Percentiles rank a stretch among this genome's conserved stretches.
These are phyloP conservation scores for Geopemphigus sp. DNA, from an alignment of 1,140 invertebrate species.

Conservation along the genomic window DNA sequence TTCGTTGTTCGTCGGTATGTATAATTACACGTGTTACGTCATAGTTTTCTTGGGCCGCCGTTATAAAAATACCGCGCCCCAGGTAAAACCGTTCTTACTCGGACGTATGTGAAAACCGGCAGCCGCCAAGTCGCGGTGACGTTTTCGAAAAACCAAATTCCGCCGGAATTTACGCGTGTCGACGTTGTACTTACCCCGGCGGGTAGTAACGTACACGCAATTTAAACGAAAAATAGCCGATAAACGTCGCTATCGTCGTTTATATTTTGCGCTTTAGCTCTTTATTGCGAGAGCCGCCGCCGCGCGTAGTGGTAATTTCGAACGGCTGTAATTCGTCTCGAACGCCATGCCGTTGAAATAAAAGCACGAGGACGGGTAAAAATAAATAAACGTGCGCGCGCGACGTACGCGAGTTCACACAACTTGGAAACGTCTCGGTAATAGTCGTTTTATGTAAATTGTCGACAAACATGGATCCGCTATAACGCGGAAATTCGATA, in stretches of 20 bases:
- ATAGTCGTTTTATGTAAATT: constrained; percentile 11
- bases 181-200: too few species aligned
- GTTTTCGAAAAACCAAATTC: too few species aligned
- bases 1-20: too few species aligned
- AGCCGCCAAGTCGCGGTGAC: too few species aligned
- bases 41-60: too few species aligned
- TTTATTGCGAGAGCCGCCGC: background rate
- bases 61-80: too few species aligned
- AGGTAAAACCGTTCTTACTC: too few species aligned
- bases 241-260: background rate
- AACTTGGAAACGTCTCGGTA: background rate
- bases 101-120: too few species aligned
- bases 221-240: background rate
- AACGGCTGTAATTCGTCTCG: background rate
- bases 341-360: background rate
- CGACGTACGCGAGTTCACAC: background rate
- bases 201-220: background rate
- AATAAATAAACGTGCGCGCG: background rate
- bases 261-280: too few species aligned
- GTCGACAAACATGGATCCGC: background rate
- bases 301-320: background rate
- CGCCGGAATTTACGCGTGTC: too few species aligned
- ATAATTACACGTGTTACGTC: too few species aligned
- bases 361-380: background rate
- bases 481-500: too few species aligned